Evolutionary conservation across 2,888 invertebrate genomes (phyloP), one percentile per base, ranked within the genome.

Genomic region (Amiota minor): DNA sequence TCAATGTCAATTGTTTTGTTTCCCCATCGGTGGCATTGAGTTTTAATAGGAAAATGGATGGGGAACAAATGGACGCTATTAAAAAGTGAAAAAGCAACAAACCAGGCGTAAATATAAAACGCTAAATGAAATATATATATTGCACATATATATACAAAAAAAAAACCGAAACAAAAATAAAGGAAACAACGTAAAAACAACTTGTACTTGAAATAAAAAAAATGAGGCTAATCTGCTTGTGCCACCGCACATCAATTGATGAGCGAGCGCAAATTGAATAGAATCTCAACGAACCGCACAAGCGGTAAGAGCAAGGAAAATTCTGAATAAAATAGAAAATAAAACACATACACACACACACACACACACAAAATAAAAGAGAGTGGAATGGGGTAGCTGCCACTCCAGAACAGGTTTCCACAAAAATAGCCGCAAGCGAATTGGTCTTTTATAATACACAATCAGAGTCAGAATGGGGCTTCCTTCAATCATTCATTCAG

Each of bases 231-330:
- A 62, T 45, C 45, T 23, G 62, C 62, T 62, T 45, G 62, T 45
- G 23, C 45, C 62, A 62, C 23, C 62, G 62, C 62, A 45, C 62
- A 62, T 45, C 53, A n/a, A 53, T 53, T 53, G 53, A 53, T 53
- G 53, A 53, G 53, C n/a, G 16, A 14, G 53, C 53, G 9, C 53
- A 62, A 62, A 62, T 62, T 62, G 62, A 62, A 62, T 45, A 62
- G 45, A 35, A 62, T 23, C 45, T n/a, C 20, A 35, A 23, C 11
- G 35, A 62, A 53, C n/a, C 23, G 16, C 23, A 45, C 49, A 45
- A 70, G 16, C 46, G 65, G 46, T 16, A 53, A 56, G n/a, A 65
- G 46, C 62, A 65, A 72, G 23, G 23, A 59, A n/a, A 18, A n/a
- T 2, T 9, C 16, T n/a, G 14, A 16, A 53, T 16, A 16, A 53